Evolutionary conservation across 2,797 vertebrate genomes (phyloP), one percentile per base, ranked within the genome.

Genomic region (Gobio occitaniae): DNA sequence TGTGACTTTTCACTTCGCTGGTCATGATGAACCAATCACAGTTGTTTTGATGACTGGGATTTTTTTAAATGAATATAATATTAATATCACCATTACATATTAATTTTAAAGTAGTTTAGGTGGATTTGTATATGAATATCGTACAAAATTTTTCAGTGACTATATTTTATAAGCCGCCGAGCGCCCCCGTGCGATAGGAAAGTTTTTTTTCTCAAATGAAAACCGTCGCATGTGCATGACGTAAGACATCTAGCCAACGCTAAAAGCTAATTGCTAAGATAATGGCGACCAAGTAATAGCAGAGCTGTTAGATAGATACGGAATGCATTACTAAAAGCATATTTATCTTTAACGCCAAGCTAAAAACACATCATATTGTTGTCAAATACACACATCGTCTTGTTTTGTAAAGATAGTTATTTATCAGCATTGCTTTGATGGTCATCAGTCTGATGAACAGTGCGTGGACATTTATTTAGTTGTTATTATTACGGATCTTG

Each of bases 141-240:
- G 6, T n/a, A n/a, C 52, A 76, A 41, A n/a, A 16, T 25, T 29
- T 25, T 48, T 71, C n/a, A 10, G 8, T 72, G 0, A 48, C 10
- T 71, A 9, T 44, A 9, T 63, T 25, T 36, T 6, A 44, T 70
- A 2, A 19, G 9, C 65, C 15, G 15, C 16, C 6, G 36, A 17
- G 70, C 59, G 71, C 81, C 81, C 47, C 6, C 61, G 61, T 1
- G 44, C 38, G 82, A 61, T 44, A 6, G 1, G 1, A 47, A 56
- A 3, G 38, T 10, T 1, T 32, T 8, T 21, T 12, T 13, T 50
- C 29, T 36, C 10, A 25, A 69, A 16, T 38, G 15, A 75, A 38
- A 83, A 3, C 70, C 50, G 83, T 78, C 83, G 66, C 83, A 70
- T 7, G 1, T 16, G 4, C 10, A 84, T 84, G 44, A 79, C 76